Conservation (phyloP, 2,888 invertebrate species). For the Caenorhabditis parvicauda region DNA sequence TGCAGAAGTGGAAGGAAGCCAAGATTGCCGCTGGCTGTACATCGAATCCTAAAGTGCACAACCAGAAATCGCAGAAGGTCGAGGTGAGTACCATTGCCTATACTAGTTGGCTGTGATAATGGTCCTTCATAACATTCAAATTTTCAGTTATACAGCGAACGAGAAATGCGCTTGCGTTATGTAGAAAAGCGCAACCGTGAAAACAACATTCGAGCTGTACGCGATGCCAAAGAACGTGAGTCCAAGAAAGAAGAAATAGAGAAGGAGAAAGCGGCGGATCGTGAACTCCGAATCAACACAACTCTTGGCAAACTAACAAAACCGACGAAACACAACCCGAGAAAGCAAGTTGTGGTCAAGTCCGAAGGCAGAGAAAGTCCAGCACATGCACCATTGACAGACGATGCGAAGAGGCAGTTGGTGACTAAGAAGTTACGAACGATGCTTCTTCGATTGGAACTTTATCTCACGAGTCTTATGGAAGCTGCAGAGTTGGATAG, state of each 20-base stretch:
- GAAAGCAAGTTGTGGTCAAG: too few relatives aligned
- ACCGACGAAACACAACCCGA: too few relatives aligned
- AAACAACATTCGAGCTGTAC: too few relatives aligned
- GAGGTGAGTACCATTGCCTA: too few relatives aligned
- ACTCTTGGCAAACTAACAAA: too few relatives aligned
- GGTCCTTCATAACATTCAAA: too few relatives aligned
- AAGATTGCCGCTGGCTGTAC: conserved; percentile 27
- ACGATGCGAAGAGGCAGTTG: conserved; percentile 20
- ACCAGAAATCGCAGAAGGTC: conserved; percentile 4
- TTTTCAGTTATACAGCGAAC: too few relatives aligned
- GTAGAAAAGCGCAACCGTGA: too few relatives aligned
- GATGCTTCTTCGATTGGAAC: conserved; percentile 51
- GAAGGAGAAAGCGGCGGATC: neutral
- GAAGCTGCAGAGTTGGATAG: conserved; percentile 41
- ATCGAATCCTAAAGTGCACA: conserved; percentile 8
- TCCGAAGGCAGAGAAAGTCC: too few relatives aligned
- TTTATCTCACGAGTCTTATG: conserved; percentile 40
- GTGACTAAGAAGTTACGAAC: conserved; percentile 46
- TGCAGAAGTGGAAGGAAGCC: conserved; percentile 34
- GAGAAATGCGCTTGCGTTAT: too few relatives aligned
- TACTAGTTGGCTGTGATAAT: neutral
- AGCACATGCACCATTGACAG: conserved; percentile 8
- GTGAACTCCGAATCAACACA: too few relatives aligned
- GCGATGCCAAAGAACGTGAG: too few relatives aligned
- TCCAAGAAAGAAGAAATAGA: neutral